phyloP scores from a whole-genome alignment of 2,888 invertebrate species.

The Tachina fera region DNA sequence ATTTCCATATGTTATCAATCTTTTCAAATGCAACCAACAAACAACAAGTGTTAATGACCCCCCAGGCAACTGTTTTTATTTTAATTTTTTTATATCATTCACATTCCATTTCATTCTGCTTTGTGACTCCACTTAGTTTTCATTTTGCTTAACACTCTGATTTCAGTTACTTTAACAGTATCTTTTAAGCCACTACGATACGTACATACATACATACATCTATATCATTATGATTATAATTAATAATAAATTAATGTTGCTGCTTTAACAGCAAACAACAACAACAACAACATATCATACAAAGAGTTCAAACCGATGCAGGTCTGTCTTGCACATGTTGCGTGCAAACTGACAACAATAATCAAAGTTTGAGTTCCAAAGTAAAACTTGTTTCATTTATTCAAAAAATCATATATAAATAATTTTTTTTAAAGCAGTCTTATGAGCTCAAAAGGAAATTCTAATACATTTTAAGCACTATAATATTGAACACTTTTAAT shows the following conservation, averaged over 20 bases:
- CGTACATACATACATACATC: too few relatives aligned
- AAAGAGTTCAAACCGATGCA: slow-evolving; percentile 11
- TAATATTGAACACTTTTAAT: not conserved
- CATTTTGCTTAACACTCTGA: not conserved
- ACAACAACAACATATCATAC: slow-evolving; percentile 13
- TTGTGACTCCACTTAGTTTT: not conserved
- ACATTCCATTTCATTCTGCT: not conserved
- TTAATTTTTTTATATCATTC: not conserved
- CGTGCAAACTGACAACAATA: slow-evolving; percentile 11
- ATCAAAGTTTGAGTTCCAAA: slow-evolving; percentile 30
- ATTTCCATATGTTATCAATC: slow-evolving; percentile 2
- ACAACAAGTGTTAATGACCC: slow-evolving; percentile 55
- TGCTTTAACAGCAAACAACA: not conserved
- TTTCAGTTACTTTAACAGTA: not conserved
- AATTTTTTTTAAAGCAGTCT: slow-evolving; percentile 38
- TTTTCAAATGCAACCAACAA: not conserved
- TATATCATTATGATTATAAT: slow-evolving; percentile 22
- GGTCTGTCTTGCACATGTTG: slow-evolving; percentile 8
- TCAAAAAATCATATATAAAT: not conserved
- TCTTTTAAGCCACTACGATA: not conserved
- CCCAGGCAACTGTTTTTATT: slow-evolving; percentile 13
- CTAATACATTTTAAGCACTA: slow-evolving; percentile 9
- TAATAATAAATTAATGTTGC: slow-evolving; percentile 24
- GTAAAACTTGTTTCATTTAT: slow-evolving; percentile 26
- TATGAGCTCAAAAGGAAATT: slow-evolving; percentile 52